Conservation (phyloP, 2,888 invertebrate species). For the Dicycla oo region DNA sequence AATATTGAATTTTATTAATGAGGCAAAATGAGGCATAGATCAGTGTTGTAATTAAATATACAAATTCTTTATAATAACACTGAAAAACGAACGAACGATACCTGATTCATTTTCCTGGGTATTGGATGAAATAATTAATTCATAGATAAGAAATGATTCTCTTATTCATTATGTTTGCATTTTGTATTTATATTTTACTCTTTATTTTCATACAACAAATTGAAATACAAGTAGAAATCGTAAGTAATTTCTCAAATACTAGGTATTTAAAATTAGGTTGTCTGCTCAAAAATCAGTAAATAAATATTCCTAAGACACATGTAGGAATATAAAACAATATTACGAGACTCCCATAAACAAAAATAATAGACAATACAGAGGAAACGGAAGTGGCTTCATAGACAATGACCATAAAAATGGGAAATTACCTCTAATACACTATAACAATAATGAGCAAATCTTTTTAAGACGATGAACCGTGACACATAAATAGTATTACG, state of each 20-base stretch:
- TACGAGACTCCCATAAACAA: slow-evolving; percentile 26
- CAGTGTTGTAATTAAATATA: background rate
- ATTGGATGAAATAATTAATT: slow-evolving; percentile 8
- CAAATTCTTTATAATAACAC: background rate
- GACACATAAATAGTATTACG: slow-evolving; percentile 13
- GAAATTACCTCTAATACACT: slow-evolving; percentile 48
- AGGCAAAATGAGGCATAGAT: background rate
- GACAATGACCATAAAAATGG: slow-evolving; percentile 50
- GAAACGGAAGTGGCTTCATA: slow-evolving; percentile 47
- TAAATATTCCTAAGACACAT: background rate
- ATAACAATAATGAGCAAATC: slow-evolving; percentile 46
- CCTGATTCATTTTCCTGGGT: background rate
- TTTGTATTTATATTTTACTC: background rate
- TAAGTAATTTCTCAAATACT: background rate
- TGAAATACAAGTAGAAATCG: background rate
- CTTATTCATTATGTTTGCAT: background rate
- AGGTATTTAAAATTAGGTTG: background rate
- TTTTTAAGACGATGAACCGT: slow-evolving; percentile 13
- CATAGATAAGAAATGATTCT: background rate
- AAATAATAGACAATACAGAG: slow-evolving; percentile 35
- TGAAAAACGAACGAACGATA: background rate
- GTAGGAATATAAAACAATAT: slow-evolving; percentile 14
- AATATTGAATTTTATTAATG: background rate
- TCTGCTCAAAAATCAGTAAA: background rate
- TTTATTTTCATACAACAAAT: no score